phyloP scores from a whole-genome alignment of 2,113 vertebrate genomes.

The Prionailurus bengalensis region DNA sequence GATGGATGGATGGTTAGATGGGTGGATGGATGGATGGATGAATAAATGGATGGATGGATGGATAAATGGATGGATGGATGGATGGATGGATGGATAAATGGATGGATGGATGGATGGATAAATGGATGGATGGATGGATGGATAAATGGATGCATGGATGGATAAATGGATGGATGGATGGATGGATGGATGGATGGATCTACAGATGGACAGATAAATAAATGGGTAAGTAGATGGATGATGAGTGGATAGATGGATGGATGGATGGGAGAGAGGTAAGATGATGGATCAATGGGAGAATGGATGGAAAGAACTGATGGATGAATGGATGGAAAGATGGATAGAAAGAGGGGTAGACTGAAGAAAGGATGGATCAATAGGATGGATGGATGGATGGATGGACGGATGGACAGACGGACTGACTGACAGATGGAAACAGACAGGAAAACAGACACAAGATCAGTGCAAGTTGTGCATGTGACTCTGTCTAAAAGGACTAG shows the following conservation, averaged over 20 bases:
- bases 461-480: not conserved
- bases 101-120: accelerated
- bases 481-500: not conserved
- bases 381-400: no score
- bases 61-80: no score
- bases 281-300: no score
- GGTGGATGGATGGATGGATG: no score
- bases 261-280: no score
- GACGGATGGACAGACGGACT: not conserved
- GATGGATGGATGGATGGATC: not conserved
- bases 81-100: accelerated
- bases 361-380: not conserved
- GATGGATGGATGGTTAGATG: no score
- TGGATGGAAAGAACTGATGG: not conserved
- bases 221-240: no score
- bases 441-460: not conserved
- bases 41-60: not conserved
- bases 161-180: not conserved
- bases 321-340: not conserved
- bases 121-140: not conserved
- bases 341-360: not conserved
- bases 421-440: not conserved
- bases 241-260: not conserved
- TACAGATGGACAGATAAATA: not conserved
- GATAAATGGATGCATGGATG: not conserved